Conservation (phyloP, 2,888 invertebrate species). For the Calliphora vomitoria region DNA sequence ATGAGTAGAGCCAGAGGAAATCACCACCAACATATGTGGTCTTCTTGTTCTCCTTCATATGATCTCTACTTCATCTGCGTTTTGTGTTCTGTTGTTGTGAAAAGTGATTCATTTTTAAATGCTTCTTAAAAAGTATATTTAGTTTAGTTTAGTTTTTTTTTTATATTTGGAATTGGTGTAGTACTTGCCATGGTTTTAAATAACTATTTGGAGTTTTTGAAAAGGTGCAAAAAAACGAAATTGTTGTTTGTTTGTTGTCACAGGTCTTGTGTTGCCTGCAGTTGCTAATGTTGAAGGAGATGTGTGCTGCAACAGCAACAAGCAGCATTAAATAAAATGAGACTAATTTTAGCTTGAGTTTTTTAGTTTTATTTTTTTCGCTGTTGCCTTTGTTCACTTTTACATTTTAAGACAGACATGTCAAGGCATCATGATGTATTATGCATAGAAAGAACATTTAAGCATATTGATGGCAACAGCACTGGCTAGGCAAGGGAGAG, state of each 20-base stretch:
- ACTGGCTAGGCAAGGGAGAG: constrained; percentile 23
- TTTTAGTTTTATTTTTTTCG: not conserved
- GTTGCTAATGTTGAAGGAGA: constrained; percentile 26
- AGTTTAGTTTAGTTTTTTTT: not conserved
- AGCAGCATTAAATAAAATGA: constrained; percentile 32
- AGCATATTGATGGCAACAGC: constrained; percentile 59
- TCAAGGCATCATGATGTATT: constrained; percentile 67
- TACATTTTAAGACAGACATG: constrained; percentile 59
- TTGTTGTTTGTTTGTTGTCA: constrained; percentile 61
- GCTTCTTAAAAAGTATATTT: constrained; percentile 29
- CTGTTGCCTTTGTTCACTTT: constrained; percentile 43
- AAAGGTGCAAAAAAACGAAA: constrained; percentile 69
- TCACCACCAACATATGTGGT: constrained; percentile 68
- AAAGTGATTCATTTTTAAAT: constrained; percentile 70
- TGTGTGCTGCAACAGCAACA: no score
- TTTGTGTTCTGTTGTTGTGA: constrained; percentile 47
- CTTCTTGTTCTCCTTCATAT: constrained; percentile 27
- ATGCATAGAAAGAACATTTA: constrained; percentile 58
- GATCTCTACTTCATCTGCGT: constrained; percentile 28
- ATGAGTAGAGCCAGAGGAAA: constrained; percentile 38
- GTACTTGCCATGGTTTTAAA: constrained; percentile 61
- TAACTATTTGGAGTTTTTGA: constrained; percentile 54
- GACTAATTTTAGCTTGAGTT: constrained; percentile 59
- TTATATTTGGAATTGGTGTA: constrained; percentile 6
- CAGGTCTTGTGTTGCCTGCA: constrained; percentile 35